phyloP scores from a whole-genome alignment of 2,797 vertebrate species.

The Sebastes itinus region DNA sequence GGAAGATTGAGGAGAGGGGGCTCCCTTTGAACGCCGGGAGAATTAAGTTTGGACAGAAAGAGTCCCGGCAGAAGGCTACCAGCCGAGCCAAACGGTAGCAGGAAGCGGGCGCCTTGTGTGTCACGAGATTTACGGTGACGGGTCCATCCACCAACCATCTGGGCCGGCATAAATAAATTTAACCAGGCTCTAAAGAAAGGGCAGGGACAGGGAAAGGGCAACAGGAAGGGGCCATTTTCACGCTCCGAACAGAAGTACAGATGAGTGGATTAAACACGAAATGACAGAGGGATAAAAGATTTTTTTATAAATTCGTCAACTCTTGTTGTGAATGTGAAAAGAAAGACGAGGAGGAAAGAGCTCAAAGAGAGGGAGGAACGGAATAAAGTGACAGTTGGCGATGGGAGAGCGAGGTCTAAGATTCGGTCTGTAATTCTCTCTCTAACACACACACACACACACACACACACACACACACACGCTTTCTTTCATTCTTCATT shows the following conservation, averaged over 20 bases:
- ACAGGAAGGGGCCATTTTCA: background rate
- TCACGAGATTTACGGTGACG: conserved; percentile 67
- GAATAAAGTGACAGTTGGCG: conserved; percentile 22
- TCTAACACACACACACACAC: background rate
- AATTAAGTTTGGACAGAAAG: conserved; percentile 62
- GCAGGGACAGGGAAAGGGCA: conserved; percentile 10
- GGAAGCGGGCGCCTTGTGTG: conserved; percentile 73
- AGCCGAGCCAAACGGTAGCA: conserved; percentile 69
- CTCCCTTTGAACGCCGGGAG: conserved; percentile 49
- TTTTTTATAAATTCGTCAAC: background rate
- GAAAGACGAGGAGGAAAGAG: background rate
- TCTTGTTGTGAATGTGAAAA: background rate
- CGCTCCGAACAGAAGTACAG: background rate
- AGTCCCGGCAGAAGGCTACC: conserved; percentile 63
- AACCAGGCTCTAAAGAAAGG: conserved; percentile 41
- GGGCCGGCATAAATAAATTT: conserved; percentile 57
- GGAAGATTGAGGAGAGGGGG: conserved; percentile 70
- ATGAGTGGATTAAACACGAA: background rate
- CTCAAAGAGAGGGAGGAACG: background rate
- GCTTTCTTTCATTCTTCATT: conserved; percentile 55
- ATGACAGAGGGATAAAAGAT: background rate
- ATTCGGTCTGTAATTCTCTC: background rate
- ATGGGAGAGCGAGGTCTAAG: conserved; percentile 21
- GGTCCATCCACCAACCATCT: conserved; percentile 74
- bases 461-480: background rate